These are phyloP conservation scores for Apteryx owenii DNA, from an alignment of 2,113 vertebrate species.

Conservation along the genomic window DNA sequence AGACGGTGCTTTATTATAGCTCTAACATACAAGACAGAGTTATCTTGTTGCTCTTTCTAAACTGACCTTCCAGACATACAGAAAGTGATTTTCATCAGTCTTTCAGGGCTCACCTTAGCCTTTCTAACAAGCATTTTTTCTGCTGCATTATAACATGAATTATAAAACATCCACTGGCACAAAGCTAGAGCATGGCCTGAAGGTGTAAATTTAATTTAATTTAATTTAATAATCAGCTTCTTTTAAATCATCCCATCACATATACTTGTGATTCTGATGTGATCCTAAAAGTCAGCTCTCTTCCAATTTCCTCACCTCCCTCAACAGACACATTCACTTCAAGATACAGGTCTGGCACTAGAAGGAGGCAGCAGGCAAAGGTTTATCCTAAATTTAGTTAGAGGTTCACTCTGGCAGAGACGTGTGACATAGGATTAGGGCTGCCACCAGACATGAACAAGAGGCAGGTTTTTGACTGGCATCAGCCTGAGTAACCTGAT, in stretches of 20 bases:
- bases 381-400: neutral
- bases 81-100: slow-evolving; percentile 9
- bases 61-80: slow-evolving; percentile 4
- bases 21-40: neutral
- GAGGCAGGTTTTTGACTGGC: neutral
- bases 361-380: neutral
- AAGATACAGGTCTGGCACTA: neutral
- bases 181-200: neutral
- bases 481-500: neutral
- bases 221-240: neutral
- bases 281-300: neutral
- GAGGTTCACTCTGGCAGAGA: neutral
- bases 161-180: neutral
- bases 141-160: neutral
- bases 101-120: neutral
- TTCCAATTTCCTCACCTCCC: neutral
- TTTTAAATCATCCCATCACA: neutral
- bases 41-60: slow-evolving; percentile 31
- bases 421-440: neutral
- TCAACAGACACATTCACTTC: neutral
- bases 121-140: neutral
- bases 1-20: slow-evolving; percentile 5
- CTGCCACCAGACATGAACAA: neutral
- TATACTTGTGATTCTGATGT: neutral
- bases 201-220: neutral